A percentile compares a stretch with the other conserved stretches of the same genome.
Evolutionary conservation across 2,113 vertebrate species (phyloP).

Genomic region (Pseudopipra pipra): DNA sequence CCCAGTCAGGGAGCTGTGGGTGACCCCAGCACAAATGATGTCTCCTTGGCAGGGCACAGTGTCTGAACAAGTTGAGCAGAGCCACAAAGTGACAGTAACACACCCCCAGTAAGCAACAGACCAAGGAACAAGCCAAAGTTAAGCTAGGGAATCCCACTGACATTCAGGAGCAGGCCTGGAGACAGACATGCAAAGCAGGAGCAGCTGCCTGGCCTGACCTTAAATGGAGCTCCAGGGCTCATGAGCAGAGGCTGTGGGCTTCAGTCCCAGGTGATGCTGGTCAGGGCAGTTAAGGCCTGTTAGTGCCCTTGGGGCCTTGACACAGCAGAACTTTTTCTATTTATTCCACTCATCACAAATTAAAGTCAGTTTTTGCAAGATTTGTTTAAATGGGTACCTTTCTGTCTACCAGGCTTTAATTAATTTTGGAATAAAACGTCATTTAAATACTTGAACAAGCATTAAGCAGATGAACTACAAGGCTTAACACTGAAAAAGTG

Average conservation of each 20-base stretch:
- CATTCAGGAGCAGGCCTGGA: rapidly evolving
- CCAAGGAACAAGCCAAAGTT: rapidly evolving
- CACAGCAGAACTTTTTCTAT: background rate
- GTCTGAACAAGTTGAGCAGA: rapidly evolving
- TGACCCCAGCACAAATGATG: rapidly evolving
- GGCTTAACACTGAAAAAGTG: background rate
- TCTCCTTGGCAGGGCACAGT: rapidly evolving
- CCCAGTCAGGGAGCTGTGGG: rapidly evolving
- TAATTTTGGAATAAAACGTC: background rate
- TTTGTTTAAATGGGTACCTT: background rate
- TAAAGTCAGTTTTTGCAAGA: background rate
- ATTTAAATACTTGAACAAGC: background rate
- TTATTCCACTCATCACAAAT: background rate
- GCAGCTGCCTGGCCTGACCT: rapidly evolving
- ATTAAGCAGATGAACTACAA: background rate
- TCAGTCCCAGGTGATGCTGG: background rate
- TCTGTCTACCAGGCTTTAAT: background rate
- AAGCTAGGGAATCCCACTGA: rapidly evolving
- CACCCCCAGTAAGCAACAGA: rapidly evolving
- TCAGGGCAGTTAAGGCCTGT: background rate
- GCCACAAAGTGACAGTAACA: rapidly evolving
- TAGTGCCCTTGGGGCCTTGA: rapidly evolving
- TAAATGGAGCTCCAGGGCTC: background rate
- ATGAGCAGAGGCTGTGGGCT: background rate
- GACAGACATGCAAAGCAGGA: rapidly evolving